Conservation (phyloP, 2,888 invertebrate species). For the Euplexia lucipara region DNA sequence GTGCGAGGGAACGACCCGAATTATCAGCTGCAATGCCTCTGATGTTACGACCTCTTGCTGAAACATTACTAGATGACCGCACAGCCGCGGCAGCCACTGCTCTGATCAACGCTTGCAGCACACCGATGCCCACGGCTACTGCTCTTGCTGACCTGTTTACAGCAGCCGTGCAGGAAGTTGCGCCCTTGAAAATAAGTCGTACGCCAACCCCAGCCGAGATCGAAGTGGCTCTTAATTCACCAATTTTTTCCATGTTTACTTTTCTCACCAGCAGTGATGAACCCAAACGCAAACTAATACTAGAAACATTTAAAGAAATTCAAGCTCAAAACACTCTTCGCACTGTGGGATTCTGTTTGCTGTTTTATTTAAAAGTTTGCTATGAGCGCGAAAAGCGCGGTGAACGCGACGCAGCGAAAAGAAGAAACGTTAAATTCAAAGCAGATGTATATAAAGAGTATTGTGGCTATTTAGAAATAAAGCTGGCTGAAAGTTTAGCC, state of each 20-base stretch:
- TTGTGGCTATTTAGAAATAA: slow-evolving; percentile 95
- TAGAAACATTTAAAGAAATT: slow-evolving; percentile 95
- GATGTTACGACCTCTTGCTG: slow-evolving; percentile 84
- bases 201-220: slow-evolving; percentile 89
- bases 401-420: slow-evolving; percentile 88
- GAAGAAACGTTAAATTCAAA: slow-evolving; percentile 93
- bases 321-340: slow-evolving; percentile 92
- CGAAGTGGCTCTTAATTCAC: slow-evolving; percentile 94
- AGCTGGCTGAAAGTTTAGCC: slow-evolving; percentile 93
- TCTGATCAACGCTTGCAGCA: slow-evolving; percentile 80
- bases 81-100: slow-evolving; percentile 81
- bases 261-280: slow-evolving; percentile 94
- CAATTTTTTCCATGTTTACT: slow-evolving; percentile 96
- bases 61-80: slow-evolving; percentile 87
- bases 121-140: slow-evolving; percentile 82
- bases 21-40: slow-evolving; percentile 86
- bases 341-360: slow-evolving; percentile 95
- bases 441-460: slow-evolving; percentile 97
- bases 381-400: slow-evolving; percentile 90
- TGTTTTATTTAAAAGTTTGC: slow-evolving; percentile 96
- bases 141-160: slow-evolving; percentile 87
- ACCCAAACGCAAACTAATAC: slow-evolving; percentile 95
- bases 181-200: slow-evolving; percentile 87
- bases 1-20: slow-evolving; percentile 92
- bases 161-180: slow-evolving; percentile 88